Base-by-base conservation (phyloP, 2,797 vertebrate species). In the Euthynnus affinis region DNA sequence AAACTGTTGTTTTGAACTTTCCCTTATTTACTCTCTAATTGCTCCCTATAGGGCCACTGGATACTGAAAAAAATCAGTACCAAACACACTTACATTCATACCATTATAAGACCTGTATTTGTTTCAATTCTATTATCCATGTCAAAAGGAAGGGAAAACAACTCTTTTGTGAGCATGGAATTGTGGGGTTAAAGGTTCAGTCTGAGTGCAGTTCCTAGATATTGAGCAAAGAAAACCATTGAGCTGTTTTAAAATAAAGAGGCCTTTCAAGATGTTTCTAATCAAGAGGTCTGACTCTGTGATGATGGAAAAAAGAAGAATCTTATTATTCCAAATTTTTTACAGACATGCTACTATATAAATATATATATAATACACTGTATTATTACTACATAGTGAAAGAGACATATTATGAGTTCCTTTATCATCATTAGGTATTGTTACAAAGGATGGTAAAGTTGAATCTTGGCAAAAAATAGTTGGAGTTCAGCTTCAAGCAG, bases 361-460 rank as follows among this genome's bases (percentile, higher is more conserved):
- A n/a, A n/a, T n/a, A n/a, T n/a, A n/a, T n/a, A n/a, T n/a, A n/a
- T n/a, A n/a, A n/a, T n/a, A n/a, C n/a, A n/a, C n/a, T n/a, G n/a
- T n/a, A n/a, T 46, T 32, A 53, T 61, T 58, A 63, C 29, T 40
- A 17, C 15, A 51, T 9, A 20, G 27, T 40, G 23, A 34, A 53
- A 25, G 6, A 74, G 61, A 37, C 27, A 0, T 25, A 42, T 66
- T 66, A 37, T 61, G 23, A 78, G 69, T 73, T 75, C 64, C 62
- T 78, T 81, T 53, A n/a, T 71, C 42, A 55, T 88, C 67, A 67
- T 51, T 61, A 64, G 17, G 6, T 64, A 62, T 48, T 42, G 72
- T 55, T 73, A 74, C 55, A 68, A 52, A 76, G 18, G 46, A 78
- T 53, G 69, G 53, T 17, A 51, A 53, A 63, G 14, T 32, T 23